These are phyloP conservation scores for Bagarius yarrelli DNA, from an alignment of 2,113 vertebrate species.

Conservation along the genomic window DNA sequence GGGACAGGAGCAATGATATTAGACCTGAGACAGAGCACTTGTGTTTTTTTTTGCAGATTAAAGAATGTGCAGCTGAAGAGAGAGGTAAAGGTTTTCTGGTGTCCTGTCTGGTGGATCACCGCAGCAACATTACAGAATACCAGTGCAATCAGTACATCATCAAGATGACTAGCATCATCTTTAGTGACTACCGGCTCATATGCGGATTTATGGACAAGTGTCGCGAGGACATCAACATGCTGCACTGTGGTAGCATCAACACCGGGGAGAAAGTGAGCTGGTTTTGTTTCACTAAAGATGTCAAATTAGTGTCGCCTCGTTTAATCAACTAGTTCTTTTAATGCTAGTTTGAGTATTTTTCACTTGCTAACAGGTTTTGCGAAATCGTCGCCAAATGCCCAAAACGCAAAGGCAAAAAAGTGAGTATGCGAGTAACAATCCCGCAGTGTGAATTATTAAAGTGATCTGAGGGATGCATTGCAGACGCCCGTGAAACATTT, in stretches of 20 bases:
- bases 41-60: constrained; percentile 70
- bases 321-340: not conserved
- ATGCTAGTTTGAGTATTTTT: too few species aligned
- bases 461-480: too few species aligned
- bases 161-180: constrained; percentile 87
- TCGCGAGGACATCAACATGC: constrained; percentile 81
- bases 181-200: constrained; percentile 85
- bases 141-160: constrained; percentile 89
- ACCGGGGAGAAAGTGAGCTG: constrained; percentile 81
- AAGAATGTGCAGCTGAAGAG: constrained; percentile 83
- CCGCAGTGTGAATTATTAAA: too few species aligned
- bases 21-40: not conserved
- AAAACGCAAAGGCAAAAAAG: too few species aligned
- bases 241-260: constrained; percentile 85
- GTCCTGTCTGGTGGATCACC: constrained; percentile 86
- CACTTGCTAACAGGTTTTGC: too few species aligned
- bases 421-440: too few species aligned
- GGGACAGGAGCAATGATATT: not conserved
- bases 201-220: constrained; percentile 90
- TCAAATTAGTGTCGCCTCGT: not conserved
- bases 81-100: constrained; percentile 84
- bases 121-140: constrained; percentile 84
- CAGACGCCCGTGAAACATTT: too few species aligned
- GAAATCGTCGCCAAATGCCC: too few species aligned
- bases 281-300: not conserved